These are phyloP conservation scores for Microdon myrmicae DNA, from an alignment of 2,888 invertebrate genomes.

Conservation along the genomic window DNA sequence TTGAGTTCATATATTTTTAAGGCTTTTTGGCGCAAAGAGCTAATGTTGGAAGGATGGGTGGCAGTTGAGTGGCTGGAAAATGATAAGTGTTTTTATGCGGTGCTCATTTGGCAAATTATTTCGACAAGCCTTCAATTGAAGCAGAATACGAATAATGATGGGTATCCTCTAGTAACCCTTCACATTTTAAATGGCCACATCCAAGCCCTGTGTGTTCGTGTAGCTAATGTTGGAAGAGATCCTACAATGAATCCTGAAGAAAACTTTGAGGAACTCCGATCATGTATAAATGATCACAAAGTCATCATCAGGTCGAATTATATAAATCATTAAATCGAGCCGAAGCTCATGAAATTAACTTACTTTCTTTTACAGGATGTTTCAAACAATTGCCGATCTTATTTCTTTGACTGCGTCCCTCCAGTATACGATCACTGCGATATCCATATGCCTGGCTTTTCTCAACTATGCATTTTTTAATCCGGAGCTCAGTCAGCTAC, in stretches of 20 bases:
- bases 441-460: constrained; percentile 13
- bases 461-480: constrained; percentile 12
- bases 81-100: background rate
- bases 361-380: background rate
- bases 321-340: background rate
- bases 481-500: constrained; percentile 1
- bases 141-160: constrained; percentile 12
- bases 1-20: constrained; percentile 4
- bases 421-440: constrained; percentile 16
- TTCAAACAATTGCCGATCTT: constrained; percentile 4
- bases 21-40: background rate
- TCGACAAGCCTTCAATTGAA: constrained; percentile 1
- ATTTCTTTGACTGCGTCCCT: constrained; percentile 3
- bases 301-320: constrained; percentile 24
- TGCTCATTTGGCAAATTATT: constrained; percentile 8
- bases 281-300: constrained; percentile 16
- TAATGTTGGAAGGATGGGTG: constrained; percentile 25
- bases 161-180: constrained; percentile 11
- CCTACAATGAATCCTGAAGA: background rate
- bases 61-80: constrained; percentile 2
- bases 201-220: constrained; percentile 22
- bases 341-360: background rate
- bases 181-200: constrained; percentile 11
- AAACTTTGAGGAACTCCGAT: constrained; percentile 14
- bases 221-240: constrained; percentile 20